phyloP scores from a whole-genome alignment of 2,888 invertebrate species.

The Sphinx pinastri region DNA sequence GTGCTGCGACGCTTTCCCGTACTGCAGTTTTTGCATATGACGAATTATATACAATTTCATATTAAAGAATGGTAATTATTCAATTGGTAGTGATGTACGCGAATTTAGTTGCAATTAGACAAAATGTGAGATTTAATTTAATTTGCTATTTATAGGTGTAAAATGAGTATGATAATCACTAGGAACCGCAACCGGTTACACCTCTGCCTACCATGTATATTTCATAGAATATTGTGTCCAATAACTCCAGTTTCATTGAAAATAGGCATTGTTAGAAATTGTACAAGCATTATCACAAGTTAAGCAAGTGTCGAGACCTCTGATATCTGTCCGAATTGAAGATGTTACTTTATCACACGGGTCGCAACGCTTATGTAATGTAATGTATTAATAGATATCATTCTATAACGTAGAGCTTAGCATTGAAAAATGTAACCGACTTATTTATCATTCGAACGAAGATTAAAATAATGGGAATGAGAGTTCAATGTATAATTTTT shows the following conservation, averaged over 20 bases:
- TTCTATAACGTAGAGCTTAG: neutral
- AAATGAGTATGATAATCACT: too few species aligned
- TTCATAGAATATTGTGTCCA: neutral
- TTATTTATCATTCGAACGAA: constrained; percentile 4
- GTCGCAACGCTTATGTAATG: constrained; percentile 50
- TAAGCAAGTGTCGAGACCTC: constrained; percentile 61
- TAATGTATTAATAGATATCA: neutral
- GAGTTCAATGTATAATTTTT: too few species aligned
- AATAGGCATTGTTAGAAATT: constrained; percentile 31
- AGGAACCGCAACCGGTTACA: too few species aligned
- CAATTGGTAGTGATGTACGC: too few species aligned
- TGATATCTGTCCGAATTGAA: constrained; percentile 46
- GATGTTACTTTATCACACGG: constrained; percentile 40
- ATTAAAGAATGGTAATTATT: too few species aligned
- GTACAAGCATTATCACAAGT: constrained; percentile 47
- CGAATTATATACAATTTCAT: too few species aligned
- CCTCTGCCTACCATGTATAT: neutral
- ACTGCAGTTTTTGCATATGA: too few species aligned
- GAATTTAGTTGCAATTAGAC: too few species aligned
- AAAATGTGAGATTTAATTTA: too few species aligned
- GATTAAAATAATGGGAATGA: neutral
- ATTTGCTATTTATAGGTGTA: too few species aligned
- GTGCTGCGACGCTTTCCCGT: too few species aligned
- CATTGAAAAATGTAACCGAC: constrained; percentile 3
- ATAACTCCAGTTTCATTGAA: neutral